Conservation (phyloP, 2,797 vertebrate genomes). For the Ctenopoma kingsleyae region DNA sequence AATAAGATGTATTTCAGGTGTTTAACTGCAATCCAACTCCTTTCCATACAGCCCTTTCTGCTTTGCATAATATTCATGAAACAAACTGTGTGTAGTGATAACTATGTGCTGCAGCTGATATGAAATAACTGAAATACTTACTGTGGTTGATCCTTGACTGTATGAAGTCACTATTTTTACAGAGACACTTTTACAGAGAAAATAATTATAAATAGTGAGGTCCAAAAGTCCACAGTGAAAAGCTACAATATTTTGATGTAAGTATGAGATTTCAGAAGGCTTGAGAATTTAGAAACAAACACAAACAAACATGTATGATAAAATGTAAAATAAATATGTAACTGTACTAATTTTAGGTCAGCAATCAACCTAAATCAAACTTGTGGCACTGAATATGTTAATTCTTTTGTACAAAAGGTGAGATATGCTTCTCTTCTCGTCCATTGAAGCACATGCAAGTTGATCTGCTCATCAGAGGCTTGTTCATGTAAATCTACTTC, state of each 20-base stretch:
- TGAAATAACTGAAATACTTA: not conserved
- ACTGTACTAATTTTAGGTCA: no score
- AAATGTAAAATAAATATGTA: no score
- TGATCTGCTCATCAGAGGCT: no score
- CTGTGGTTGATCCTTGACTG: not conserved
- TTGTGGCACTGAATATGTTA: no score
- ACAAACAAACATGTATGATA: no score
- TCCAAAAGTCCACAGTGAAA: no score
- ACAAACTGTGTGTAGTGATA: conserved; percentile 11
- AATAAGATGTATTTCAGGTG: not conserved
- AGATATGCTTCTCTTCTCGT: not conserved
- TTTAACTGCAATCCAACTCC: not conserved
- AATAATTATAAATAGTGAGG: not conserved
- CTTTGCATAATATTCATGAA: conserved; percentile 63
- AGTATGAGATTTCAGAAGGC: no score
- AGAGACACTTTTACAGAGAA: not conserved
- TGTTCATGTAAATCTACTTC: no score
- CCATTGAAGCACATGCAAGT: no score
- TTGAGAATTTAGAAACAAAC: no score
- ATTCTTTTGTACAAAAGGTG: not conserved
- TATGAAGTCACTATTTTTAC: not conserved
- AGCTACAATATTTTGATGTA: no score
- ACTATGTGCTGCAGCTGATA: conserved; percentile 11
- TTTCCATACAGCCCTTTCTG: not conserved
- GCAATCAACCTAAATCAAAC: no score